These are phyloP conservation scores for Orchesella cincta DNA, from an alignment of 1,140 invertebrate genomes.

Conservation along the genomic window DNA sequence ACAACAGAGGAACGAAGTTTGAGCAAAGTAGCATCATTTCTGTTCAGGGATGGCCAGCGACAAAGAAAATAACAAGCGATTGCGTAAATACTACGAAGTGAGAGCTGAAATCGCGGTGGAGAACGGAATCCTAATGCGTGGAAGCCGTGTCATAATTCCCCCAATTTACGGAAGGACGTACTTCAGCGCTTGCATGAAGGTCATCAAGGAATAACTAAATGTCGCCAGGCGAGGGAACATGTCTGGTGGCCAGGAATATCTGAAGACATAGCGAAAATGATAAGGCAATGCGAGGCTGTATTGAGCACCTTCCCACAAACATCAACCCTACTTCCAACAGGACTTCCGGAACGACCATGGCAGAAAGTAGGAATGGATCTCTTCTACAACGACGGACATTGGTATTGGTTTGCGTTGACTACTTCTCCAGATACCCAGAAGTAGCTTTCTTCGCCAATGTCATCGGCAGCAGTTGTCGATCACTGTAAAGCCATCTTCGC, in stretches of 20 bases:
- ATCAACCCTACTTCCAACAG: constrained; percentile 14
- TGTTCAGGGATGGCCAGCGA: background rate
- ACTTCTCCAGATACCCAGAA: constrained; percentile 37
- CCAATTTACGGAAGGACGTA: background rate
- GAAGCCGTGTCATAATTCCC: background rate
- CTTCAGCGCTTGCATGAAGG: constrained; percentile 17
- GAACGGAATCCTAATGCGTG: constrained; percentile 14
- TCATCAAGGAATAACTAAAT: constrained; percentile 34
- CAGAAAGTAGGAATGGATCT: constrained; percentile 31
- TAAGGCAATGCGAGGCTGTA: background rate
- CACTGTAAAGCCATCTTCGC: constrained; percentile 43
- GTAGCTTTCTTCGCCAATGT: background rate
- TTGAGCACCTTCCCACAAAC: constrained; percentile 15
- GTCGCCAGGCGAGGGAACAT: background rate
- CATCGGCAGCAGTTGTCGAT: constrained; percentile 14
- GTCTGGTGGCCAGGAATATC: constrained; percentile 33
- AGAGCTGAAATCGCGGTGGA: background rate
- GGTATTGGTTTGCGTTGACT: constrained; percentile 26
- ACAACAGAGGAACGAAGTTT: constrained; percentile 22
- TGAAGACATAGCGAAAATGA: background rate
- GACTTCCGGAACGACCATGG: constrained; percentile 29
- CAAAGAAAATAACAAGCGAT: background rate
- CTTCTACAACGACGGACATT: background rate
- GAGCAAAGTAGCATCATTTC: background rate
- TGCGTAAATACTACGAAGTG: background rate